Evolutionary conservation across 2,113 vertebrate species (phyloP), one percentile per base, ranked within the genome.

Genomic region (Myotis yumanensis): DNA sequence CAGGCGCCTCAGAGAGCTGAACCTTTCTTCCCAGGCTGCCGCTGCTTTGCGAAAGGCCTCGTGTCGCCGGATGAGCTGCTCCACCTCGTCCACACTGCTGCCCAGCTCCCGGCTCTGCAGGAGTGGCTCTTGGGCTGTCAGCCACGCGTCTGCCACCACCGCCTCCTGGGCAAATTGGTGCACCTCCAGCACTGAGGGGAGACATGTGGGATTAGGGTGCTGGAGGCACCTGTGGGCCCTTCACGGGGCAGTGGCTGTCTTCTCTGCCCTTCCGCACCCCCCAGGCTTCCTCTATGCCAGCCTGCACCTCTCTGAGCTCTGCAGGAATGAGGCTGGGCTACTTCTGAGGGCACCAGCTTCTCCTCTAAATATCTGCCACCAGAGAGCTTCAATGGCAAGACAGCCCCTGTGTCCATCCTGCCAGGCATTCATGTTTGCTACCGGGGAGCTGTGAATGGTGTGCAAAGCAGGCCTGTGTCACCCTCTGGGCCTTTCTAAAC

Each of bases 161-260:
- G 99, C 99, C 95, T 99, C 99, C 98, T 99, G 99, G 17, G 99
- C 99, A 37, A 99, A 99, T 98, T 99, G 99, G 95, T 99, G 99
- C 7, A 99, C 99, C 97, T 99, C 99, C 97, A 99, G 96, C 99
- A 99, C 99, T 99, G 97, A 46, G 64, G 37, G 84, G 37, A 79
- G 64, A 87, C 46, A 28, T 1, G n/a, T 0, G 3, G 25, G 37
- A 30, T 76, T 4, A 91, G 81, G 62, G 81, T 0, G 43, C 59
- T 52, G 62, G 82, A 17, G 7, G 48, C 28, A 22, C 51, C 59
- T 12, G 7, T 8, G 68, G 22, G 12, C 62, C 54, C 62, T 57
- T 10, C 57, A 11, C 4, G 3, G 73, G 43, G n/a, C 37, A 52
- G 9, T 5, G 12, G 79, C 86, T 87, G 9, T 71, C 15, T 80